phyloP scores from a whole-genome alignment of 2,888 invertebrate species.

The Ramazzottius varieornatus region DNA sequence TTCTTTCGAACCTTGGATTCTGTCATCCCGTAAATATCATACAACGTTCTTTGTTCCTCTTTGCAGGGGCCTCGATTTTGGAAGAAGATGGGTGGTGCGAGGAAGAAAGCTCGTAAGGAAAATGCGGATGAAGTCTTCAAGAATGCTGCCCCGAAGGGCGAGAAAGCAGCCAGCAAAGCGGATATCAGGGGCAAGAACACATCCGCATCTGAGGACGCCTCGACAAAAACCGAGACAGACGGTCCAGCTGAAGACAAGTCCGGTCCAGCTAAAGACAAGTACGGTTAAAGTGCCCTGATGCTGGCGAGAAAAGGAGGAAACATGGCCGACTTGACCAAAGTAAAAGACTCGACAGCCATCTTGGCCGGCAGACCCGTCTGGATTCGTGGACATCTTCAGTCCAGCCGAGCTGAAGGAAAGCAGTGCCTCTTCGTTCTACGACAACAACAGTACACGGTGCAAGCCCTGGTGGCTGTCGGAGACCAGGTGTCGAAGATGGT shows the following conservation, averaged over 20 bases:
- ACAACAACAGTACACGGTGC: conserved; percentile 26
- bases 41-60: no score
- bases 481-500: conserved; percentile 27
- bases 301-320: conserved; percentile 21
- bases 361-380: conserved; percentile 12
- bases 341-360: conserved; percentile 6
- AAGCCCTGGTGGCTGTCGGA: conserved; percentile 16
- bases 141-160: conserved; percentile 73
- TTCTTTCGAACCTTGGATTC: no score
- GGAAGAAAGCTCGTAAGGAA: no score
- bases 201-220: conserved; percentile 41
- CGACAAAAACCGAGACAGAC: conserved; percentile 39
- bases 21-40: no score
- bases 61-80: no score
- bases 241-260: conserved; percentile 17
- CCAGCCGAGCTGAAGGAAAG: conserved; percentile 27
- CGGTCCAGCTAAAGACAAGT: conserved; percentile 18
- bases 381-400: conserved; percentile 27
- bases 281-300: conserved; percentile 23
- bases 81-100: no score
- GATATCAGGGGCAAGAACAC: conserved; percentile 36
- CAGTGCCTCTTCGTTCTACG: conserved; percentile 29
- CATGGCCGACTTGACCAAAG: conserved; percentile 14
- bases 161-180: conserved; percentile 73
- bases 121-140: conserved; percentile 34